These are phyloP conservation scores for Philypnodon macrostomus DNA, from an alignment of 2,797 vertebrate genomes.

Conservation along the genomic window DNA sequence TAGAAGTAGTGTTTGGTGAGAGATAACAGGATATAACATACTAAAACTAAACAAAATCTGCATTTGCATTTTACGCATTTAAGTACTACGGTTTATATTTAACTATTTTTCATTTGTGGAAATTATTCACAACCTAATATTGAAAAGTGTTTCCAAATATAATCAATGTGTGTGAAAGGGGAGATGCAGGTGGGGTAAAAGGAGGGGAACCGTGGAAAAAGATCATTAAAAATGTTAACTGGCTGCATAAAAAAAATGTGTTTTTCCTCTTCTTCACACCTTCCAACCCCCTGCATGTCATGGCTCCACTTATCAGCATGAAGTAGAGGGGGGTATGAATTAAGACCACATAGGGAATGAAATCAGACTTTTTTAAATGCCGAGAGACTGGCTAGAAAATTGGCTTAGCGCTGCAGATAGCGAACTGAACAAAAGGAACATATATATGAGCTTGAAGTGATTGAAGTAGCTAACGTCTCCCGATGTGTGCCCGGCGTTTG, in stretches of 20 bases:
- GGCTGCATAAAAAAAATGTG: constrained; percentile 66
- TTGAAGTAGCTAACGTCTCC: constrained; percentile 84
- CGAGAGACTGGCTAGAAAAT: constrained; percentile 92
- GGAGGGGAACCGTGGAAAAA: constrained; percentile 44
- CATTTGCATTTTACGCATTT: constrained; percentile 2
- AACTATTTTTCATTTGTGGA: constrained; percentile 59
- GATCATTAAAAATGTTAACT: constrained; percentile 79
- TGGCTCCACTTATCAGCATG: constrained; percentile 76
- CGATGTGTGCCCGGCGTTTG: constrained; percentile 81
- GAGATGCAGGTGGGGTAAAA: constrained; percentile 14
- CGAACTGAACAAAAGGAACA: constrained; percentile 87
- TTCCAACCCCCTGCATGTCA: constrained; percentile 51
- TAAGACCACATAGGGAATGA: constrained; percentile 84
- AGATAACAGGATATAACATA: constrained; percentile 58
- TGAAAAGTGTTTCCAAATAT: not conserved
- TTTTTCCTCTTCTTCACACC: constrained; percentile 51
- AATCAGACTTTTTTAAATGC: constrained; percentile 83
- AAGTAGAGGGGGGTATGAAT: constrained; percentile 56
- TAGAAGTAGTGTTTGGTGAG: constrained; percentile 46
- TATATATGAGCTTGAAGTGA: constrained; percentile 87
- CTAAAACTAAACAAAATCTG: constrained; percentile 12
- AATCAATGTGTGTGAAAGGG: constrained; percentile 14
- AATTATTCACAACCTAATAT: constrained; percentile 29
- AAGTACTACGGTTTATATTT: constrained; percentile 8
- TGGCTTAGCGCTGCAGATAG: constrained; percentile 88